These are phyloP conservation scores for Rhinoderma darwinii DNA, from an alignment of 2,113 vertebrate genomes.

Conservation along the genomic window DNA sequence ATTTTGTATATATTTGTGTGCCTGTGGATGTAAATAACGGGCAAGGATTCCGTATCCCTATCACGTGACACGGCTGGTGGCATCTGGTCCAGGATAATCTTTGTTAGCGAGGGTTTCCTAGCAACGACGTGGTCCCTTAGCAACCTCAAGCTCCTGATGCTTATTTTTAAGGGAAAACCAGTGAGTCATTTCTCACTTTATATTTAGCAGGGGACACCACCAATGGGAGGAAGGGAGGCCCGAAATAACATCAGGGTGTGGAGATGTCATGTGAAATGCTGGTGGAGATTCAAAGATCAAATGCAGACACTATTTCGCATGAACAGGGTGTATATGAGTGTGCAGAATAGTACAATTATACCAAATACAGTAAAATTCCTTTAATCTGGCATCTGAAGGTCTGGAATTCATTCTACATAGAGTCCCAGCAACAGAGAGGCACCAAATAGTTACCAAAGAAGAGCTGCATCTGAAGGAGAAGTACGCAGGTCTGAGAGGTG, in stretches of 20 bases:
- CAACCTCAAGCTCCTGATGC: slow-evolving; percentile 47
- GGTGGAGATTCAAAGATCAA: not conserved
- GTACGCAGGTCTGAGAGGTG: too few species aligned
- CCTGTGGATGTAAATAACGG: not conserved
- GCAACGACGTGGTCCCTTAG: slow-evolving; percentile 52
- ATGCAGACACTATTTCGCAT: not conserved
- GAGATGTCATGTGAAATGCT: not conserved
- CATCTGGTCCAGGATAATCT: slow-evolving; percentile 54
- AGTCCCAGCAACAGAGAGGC: too few species aligned
- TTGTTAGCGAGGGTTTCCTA: slow-evolving; percentile 52
- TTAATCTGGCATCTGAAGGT: too few species aligned
- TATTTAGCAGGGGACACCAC: slow-evolving; percentile 53
- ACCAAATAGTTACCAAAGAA: too few species aligned
- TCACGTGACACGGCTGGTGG: slow-evolving; percentile 36
- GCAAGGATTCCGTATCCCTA: not conserved
- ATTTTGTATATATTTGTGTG: not conserved
- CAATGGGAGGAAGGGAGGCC: slow-evolving; percentile 44
- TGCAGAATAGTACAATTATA: not conserved
- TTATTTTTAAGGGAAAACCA: slow-evolving; percentile 49
- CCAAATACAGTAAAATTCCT: too few species aligned
- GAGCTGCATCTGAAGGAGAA: too few species aligned
- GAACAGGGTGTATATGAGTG: not conserved
- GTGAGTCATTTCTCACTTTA: slow-evolving; percentile 49
- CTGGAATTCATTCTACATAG: too few species aligned
- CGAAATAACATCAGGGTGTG: slow-evolving; percentile 20